These are phyloP conservation scores for Phyllostomus hastatus DNA, from an alignment of 2,113 vertebrate species.

Conservation along the genomic window DNA sequence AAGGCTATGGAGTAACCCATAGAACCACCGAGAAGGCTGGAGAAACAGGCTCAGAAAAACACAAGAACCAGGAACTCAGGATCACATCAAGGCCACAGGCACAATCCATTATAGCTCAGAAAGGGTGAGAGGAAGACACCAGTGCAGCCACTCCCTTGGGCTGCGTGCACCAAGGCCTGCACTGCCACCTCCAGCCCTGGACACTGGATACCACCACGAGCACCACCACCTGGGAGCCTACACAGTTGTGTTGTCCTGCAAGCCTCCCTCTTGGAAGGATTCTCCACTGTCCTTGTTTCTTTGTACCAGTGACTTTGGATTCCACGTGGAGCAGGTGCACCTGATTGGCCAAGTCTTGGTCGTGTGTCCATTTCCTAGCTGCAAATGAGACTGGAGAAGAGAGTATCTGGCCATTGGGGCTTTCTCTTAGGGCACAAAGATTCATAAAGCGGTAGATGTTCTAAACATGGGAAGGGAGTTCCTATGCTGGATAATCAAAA, in stretches of 20 bases:
- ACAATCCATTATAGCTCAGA: not conserved
- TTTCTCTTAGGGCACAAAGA: not conserved
- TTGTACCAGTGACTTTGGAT: not conserved
- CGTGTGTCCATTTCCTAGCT: not conserved
- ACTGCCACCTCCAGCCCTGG: not conserved
- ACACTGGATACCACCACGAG: not conserved
- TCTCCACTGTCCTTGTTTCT: not conserved
- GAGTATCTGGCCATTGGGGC: not conserved
- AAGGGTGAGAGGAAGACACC: not conserved
- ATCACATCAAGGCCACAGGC: not conserved
- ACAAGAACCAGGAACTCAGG: not conserved
- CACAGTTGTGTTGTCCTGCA: not conserved
- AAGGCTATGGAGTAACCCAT: not conserved
- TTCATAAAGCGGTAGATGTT: not conserved
- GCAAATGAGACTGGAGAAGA: not conserved
- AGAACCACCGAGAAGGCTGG: not conserved
- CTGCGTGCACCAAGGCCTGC: not conserved
- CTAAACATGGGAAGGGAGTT: not conserved
- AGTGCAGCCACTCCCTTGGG: not conserved
- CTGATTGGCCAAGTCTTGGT: not conserved
- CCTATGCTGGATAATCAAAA: not conserved
- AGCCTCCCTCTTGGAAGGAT: not conserved
- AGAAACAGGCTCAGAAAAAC: constrained; percentile 7
- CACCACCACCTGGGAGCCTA: not conserved
- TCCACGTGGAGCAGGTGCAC: not conserved